phyloP scores from a whole-genome alignment of 1,140 invertebrate species.

The Calosoma granatense region DNA sequence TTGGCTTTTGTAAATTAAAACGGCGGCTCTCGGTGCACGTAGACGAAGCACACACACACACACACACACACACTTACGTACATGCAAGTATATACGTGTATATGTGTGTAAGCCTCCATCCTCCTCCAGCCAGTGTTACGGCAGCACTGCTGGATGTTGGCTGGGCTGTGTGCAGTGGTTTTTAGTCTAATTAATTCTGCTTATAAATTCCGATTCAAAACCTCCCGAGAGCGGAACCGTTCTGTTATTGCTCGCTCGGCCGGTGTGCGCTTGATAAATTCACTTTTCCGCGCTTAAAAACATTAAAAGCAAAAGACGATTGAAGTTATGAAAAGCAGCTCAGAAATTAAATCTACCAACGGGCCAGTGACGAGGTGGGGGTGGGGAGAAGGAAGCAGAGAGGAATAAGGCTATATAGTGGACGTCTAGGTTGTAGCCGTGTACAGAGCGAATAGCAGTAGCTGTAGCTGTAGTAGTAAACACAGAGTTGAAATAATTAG shows the following conservation, averaged over 20 bases:
- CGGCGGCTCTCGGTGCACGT: slow-evolving; percentile 23
- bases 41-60: too few relatives aligned
- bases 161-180: slow-evolving; percentile 34
- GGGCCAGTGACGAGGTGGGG: slow-evolving; percentile 16
- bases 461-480: slow-evolving; percentile 10
- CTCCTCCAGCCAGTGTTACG: neutral
- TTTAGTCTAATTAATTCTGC: slow-evolving; percentile 42
- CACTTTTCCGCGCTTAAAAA: slow-evolving; percentile 36
- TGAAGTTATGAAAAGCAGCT: slow-evolving; percentile 35
- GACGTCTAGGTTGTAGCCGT: too few relatives aligned
- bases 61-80: too few relatives aligned
- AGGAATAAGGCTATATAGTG: too few relatives aligned
- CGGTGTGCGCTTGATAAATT: slow-evolving; percentile 37
- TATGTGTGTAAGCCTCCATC: neutral
- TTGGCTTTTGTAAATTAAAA: slow-evolving; percentile 43
- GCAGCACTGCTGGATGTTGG: slow-evolving; percentile 25
- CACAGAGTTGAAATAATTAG: slow-evolving; percentile 31
- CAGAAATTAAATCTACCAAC: slow-evolving; percentile 34
- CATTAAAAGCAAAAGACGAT: slow-evolving; percentile 36
- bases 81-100: neutral
- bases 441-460: too few relatives aligned
- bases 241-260: slow-evolving; percentile 31
- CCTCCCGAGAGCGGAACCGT: slow-evolving; percentile 11
- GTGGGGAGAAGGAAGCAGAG: too few relatives aligned
- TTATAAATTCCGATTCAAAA: slow-evolving; percentile 39